Evolutionary conservation across 2,797 vertebrate species (phyloP), one percentile per base, ranked within the genome.

Genomic region (Xenentodon cancila): DNA sequence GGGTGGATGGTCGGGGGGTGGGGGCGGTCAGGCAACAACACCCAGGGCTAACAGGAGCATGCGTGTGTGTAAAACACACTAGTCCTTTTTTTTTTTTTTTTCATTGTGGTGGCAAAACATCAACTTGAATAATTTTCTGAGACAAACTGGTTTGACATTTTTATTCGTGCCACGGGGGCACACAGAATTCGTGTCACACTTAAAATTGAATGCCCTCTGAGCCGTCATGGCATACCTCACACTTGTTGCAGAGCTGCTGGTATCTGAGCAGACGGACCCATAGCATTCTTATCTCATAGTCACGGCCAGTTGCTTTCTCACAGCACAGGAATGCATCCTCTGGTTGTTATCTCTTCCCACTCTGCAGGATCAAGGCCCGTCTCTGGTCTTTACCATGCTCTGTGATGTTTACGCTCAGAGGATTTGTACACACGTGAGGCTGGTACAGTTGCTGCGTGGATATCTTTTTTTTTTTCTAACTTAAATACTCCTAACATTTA

Each of bases 261-360:
- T 58, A 72, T 78, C 64, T 60, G 27, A 55, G 51, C 15, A 9
- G n/a, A 58, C 17, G 16, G 53, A 67, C 68, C 30, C 75, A 17
- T 68, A 60, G 51, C 50, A 11, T 54, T 68, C 86, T 88, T 91
- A 91, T 92, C 86, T 86, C 53, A 44, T 54, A 68, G 83, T 77
- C 70, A 74, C 25, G 73, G 82, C 85, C 84, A 47, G 68, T 84
- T 85, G 86, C 78, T 52, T 85, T 84, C 83, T 84, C 79, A 80
- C 79, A 73, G 66, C 70, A 51, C 68, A 86, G 84, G 91, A 91
- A 92, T 92, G 84, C 77, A 68, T 65, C 73, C 73, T 77, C 77
- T 80, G 81, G 84, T 73, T 85, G 76, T 82, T 92, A 91, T 91
- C 90, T 86, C 85, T 90, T 85, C 80, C 75, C 82, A 68, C 82